phyloP scores from a whole-genome alignment of 2,797 vertebrate genomes.

The Selene dorsalis region DNA sequence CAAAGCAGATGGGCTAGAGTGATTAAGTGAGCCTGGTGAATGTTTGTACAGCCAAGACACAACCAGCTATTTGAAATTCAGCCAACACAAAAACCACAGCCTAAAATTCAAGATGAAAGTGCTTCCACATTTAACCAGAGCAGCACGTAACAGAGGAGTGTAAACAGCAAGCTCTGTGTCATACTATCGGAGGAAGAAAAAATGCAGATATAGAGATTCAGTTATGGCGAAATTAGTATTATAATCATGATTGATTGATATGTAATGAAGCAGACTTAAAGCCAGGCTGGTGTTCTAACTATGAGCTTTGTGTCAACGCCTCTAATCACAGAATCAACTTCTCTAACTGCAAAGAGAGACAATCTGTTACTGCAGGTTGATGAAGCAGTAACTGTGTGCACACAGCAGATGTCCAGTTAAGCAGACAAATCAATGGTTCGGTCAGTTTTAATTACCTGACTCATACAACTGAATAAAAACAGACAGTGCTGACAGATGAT shows the following conservation, averaged over 20 bases:
- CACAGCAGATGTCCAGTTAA: slow-evolving; percentile 7
- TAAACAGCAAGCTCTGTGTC: neutral
- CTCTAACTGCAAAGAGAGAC: neutral
- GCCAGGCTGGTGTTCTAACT: neutral
- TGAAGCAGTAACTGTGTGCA: slow-evolving; percentile 9
- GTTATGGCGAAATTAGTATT: neutral
- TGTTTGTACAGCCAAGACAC: slow-evolving; percentile 59
- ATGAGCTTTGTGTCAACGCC: neutral
- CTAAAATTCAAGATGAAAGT: slow-evolving; percentile 44
- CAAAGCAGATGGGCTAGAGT: slow-evolving; percentile 73
- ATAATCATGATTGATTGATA: neutral
- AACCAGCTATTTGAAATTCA: slow-evolving; percentile 50
- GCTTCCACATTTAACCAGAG: slow-evolving; percentile 10
- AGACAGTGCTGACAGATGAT: slow-evolving; percentile 11
- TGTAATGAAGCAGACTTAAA: slow-evolving; percentile 3
- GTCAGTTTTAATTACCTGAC: slow-evolving; percentile 19
- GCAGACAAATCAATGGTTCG: slow-evolving; percentile 5
- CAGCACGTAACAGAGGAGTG: neutral
- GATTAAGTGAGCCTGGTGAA: slow-evolving; percentile 67
- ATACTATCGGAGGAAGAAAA: neutral
- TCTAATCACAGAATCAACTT: neutral
- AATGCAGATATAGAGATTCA: neutral
- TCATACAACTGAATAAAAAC: slow-evolving; percentile 15
- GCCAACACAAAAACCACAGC: slow-evolving; percentile 38
- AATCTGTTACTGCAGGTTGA: neutral